These are phyloP conservation scores for Chaetops frenatus DNA, from an alignment of 2,113 vertebrate genomes.

Conservation along the genomic window DNA sequence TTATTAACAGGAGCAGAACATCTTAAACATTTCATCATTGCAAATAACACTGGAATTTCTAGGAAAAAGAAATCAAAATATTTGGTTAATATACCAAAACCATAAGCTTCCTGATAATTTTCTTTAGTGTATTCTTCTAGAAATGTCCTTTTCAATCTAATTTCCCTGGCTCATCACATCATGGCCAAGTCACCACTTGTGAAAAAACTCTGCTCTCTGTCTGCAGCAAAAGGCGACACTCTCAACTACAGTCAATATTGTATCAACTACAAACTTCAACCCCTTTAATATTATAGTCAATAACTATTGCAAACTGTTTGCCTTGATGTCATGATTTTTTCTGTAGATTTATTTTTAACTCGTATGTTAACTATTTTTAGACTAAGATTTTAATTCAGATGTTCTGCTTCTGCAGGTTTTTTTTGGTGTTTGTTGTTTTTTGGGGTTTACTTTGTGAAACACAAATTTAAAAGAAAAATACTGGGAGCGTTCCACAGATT, in stretches of 20 bases:
- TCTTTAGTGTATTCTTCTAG: neutral
- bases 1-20: neutral
- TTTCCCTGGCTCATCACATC: neutral
- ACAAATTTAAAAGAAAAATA: neutral
- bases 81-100: neutral
- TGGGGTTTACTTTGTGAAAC: neutral
- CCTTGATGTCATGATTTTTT: neutral
- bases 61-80: neutral
- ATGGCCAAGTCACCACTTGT: neutral
- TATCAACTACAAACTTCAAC: neutral
- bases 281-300: neutral
- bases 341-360: neutral
- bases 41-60: neutral
- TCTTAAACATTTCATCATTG: neutral
- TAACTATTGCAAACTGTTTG: neutral
- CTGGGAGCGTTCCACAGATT: neutral
- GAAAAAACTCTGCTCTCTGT: neutral
- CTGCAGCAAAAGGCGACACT: neutral
- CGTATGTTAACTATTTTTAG: neutral
- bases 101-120: neutral
- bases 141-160: neutral
- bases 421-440: neutral
- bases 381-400: neutral
- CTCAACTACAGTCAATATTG: neutral
- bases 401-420: neutral